Conservation (phyloP, 1,140 invertebrate genomes). For the Apolygus lucorum region DNA sequence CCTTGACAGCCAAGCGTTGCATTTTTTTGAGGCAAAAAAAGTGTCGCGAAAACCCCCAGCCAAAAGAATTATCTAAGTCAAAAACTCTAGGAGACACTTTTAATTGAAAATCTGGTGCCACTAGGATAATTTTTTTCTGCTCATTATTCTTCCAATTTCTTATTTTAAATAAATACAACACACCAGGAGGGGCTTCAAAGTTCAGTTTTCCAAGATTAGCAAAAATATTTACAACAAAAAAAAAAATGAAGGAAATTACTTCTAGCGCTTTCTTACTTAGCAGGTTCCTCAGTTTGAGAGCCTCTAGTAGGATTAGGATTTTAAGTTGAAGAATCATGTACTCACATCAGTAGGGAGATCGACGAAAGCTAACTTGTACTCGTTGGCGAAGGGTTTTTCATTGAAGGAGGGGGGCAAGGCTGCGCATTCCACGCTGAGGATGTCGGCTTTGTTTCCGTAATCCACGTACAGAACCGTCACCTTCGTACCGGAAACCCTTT, state of each 20-base stretch:
- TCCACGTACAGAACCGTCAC: conserved; percentile 79
- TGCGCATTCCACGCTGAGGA: conserved; percentile 55
- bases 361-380: conserved; percentile 77
- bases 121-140: too few species aligned
- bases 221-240: not conserved
- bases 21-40: too few species aligned
- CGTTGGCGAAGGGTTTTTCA: conserved; percentile 72
- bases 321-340: not conserved
- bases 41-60: too few species aligned
- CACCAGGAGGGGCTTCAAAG: too few species aligned
- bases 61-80: too few species aligned
- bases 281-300: too few species aligned
- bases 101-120: too few species aligned
- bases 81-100: too few species aligned
- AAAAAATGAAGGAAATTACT: not conserved
- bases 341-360: conserved; percentile 51
- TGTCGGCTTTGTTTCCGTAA: conserved; percentile 80
- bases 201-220: too few species aligned
- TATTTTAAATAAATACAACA: too few species aligned
- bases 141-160: too few species aligned
- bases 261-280: not conserved
- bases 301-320: not conserved
- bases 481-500: conserved; percentile 61
- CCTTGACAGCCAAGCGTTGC: too few species aligned
- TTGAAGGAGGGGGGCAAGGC: conserved; percentile 68